A percentile compares a stretch with the other conserved stretches of the same genome.
Conservation (phyloP, 2,888 invertebrate genomes). For the Silvanus unidentatus region DNA sequence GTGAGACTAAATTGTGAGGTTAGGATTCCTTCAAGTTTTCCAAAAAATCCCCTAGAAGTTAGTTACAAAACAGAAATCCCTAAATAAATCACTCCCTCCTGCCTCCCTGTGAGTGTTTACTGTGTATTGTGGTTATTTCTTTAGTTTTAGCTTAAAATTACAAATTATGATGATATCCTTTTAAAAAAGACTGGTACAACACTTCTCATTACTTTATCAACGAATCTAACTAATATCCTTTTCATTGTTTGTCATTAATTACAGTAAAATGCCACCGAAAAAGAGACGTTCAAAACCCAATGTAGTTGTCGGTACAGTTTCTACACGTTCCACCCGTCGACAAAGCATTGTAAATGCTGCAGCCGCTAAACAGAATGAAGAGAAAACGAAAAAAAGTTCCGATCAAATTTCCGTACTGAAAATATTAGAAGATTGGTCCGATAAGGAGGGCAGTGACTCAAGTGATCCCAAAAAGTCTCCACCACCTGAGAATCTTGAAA, state of each 20-base stretch:
- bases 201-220: no score
- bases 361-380: constrained; percentile 14
- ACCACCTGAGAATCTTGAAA: no score
- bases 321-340: constrained; percentile 29
- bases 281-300: constrained; percentile 24
- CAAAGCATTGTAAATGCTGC: constrained; percentile 30
- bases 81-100: no score
- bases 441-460: constrained; percentile 22
- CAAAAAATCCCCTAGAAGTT: no score
- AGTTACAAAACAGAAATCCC: no score
- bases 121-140: no score
- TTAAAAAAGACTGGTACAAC: no score
- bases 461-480: neutral
- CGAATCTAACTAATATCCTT: no score
- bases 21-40: neutral
- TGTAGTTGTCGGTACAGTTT: constrained; percentile 29
- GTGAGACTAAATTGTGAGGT: neutral
- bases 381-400: constrained; percentile 3
- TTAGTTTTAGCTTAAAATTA: no score
- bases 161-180: no score
- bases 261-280: constrained; percentile 29
- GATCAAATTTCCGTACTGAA: constrained; percentile 11
- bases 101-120: no score
- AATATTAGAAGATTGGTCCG: constrained; percentile 27
- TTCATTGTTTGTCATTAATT: no score